Percentiles rank a stretch among this genome's conserved stretches.
Conservation (phyloP, 2,797 vertebrate genomes). For the Lepidocolaptes lacrymiger region DNA sequence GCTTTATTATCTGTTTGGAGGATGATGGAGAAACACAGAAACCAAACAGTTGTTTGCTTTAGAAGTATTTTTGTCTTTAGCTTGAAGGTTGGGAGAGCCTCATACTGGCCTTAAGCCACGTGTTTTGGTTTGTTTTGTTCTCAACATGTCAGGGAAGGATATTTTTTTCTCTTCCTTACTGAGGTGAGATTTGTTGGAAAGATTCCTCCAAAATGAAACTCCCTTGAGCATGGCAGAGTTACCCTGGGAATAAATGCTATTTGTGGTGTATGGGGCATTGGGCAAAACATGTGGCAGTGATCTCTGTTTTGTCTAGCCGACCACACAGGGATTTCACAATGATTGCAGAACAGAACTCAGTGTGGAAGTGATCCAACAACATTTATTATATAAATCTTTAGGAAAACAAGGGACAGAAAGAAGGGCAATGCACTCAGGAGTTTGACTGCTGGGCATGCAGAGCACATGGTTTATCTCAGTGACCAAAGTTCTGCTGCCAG, state of each 20-base stretch:
- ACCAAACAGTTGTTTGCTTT: background rate
- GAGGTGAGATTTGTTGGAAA: background rate
- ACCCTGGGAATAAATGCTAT: background rate
- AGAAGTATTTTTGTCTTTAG: background rate
- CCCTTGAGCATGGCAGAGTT: background rate
- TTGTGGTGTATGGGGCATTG: background rate
- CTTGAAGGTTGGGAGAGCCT: background rate
- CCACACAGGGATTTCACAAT: background rate
- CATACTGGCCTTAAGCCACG: background rate
- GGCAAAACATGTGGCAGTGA: background rate
- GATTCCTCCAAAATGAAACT: background rate
- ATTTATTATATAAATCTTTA: background rate
- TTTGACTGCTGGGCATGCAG: background rate
- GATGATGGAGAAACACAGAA: constrained; percentile 17
- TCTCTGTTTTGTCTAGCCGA: background rate
- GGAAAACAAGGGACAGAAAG: background rate
- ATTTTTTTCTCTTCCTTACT: fast-evolving
- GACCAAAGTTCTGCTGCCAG: background rate
- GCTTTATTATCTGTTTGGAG: background rate
- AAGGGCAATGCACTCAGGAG: background rate
- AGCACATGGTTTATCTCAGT: background rate
- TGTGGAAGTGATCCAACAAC: background rate
- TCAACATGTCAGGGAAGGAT: background rate
- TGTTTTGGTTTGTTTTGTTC: background rate
- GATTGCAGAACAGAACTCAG: background rate